These are phyloP conservation scores for Dolichoris vasculosae DNA, from an alignment of 1,140 invertebrate genomes.

Conservation along the genomic window DNA sequence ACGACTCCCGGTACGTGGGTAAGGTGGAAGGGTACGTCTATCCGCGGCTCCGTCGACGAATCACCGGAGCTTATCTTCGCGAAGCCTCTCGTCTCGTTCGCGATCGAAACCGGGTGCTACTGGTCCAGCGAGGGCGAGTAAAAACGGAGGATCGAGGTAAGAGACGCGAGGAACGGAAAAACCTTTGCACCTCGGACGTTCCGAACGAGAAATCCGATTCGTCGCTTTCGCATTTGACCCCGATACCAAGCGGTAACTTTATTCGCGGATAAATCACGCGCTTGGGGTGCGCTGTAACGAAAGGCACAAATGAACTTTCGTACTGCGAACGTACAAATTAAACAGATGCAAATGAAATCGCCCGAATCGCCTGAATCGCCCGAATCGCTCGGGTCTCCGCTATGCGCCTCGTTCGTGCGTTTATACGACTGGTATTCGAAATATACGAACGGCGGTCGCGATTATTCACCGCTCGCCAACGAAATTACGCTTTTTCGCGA, in stretches of 20 bases:
- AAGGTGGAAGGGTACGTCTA: constrained; percentile 28
- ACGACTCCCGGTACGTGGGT: not conserved
- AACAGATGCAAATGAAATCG: constrained; percentile 47
- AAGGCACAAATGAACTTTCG: constrained; percentile 42
- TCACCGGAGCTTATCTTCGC: constrained; percentile 19
- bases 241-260: constrained; percentile 18
- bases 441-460: not conserved
- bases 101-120: constrained; percentile 42
- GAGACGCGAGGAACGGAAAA: constrained; percentile 8
- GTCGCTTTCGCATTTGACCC: constrained; percentile 21
- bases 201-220: constrained; percentile 35
- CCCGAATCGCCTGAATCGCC: not conserved
- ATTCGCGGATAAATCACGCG: constrained; percentile 8
- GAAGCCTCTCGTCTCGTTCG: not conserved
- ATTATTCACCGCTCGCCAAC: constrained; percentile 1
- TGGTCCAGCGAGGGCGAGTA: not conserved
- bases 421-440: not conserved
- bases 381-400: not conserved
- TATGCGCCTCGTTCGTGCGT: not conserved
- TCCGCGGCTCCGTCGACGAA: constrained; percentile 29
- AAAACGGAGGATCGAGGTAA: not conserved
- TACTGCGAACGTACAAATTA: constrained; percentile 39
- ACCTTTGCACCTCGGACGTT: not conserved
- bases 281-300: not conserved
- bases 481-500: constrained; percentile 29